These are phyloP conservation scores for Cantharis nigra DNA, from an alignment of 2,888 invertebrate genomes.

Conservation along the genomic window DNA sequence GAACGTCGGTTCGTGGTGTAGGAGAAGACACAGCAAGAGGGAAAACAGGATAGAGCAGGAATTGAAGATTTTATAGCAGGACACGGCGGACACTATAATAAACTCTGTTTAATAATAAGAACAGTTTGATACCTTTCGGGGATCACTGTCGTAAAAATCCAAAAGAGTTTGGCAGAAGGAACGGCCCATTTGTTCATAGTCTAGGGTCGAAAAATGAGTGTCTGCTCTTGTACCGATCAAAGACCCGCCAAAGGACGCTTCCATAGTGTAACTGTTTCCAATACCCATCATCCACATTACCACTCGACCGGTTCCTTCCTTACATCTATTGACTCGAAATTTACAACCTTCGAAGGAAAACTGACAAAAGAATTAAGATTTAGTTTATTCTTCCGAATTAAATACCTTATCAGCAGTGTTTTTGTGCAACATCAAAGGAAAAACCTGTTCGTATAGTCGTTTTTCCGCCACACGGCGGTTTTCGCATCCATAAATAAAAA, in stretches of 20 bases:
- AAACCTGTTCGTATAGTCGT: conserved; percentile 87
- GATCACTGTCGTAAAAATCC: conserved; percentile 88
- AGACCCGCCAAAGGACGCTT: conserved; percentile 93
- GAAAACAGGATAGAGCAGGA: no score
- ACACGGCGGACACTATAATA: not conserved
- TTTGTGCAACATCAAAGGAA: conserved; percentile 92
- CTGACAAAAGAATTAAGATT: conserved; percentile 56
- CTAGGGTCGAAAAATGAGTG: conserved; percentile 81
- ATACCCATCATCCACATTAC: conserved; percentile 96
- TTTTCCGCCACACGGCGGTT: conserved; percentile 77
- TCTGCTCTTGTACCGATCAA: conserved; percentile 78
- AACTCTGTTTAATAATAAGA: not conserved
- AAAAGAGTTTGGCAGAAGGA: conserved; percentile 91
- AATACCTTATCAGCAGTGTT: conserved; percentile 85
- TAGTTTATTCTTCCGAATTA: not conserved
- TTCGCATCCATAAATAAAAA: conserved; percentile 96
- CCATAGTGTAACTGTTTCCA: conserved; percentile 92
- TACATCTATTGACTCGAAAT: conserved; percentile 89
- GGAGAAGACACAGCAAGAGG: no score
- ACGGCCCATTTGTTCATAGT: conserved; percentile 82
- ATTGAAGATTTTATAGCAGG: no score
- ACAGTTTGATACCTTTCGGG: conserved; percentile 68
- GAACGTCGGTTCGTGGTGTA: no score
- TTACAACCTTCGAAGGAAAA: conserved; percentile 94
- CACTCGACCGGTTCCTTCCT: conserved; percentile 93